Percentiles rank a stretch among this genome's conserved stretches.
Evolutionary conservation across 2,888 invertebrate genomes (phyloP).

Genomic region (Leptopilina drosophilae): DNA sequence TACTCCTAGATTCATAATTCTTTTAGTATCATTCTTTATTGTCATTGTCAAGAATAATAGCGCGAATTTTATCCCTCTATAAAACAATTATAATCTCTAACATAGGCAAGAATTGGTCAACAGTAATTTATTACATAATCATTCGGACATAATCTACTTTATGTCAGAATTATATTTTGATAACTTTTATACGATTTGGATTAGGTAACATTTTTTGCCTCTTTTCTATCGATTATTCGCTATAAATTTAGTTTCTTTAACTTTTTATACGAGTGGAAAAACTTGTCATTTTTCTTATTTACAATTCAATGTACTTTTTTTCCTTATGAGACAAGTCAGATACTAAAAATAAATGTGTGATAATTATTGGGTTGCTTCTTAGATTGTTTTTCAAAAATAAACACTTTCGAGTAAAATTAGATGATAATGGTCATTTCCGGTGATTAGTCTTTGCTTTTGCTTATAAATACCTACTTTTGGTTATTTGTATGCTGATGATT

Average conservation of each 20-base stretch:
- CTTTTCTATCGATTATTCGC: background rate
- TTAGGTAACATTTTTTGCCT: background rate
- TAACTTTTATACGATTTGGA: background rate
- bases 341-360: background rate
- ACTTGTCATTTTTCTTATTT: background rate
- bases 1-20: background rate
- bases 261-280: background rate
- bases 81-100: background rate
- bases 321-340: background rate
- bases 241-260: background rate
- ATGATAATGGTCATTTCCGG: constrained; percentile 9
- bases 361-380: background rate
- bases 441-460: background rate
- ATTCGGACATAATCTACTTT: too few relatives aligned
- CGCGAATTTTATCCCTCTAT: background rate
- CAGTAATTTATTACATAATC: too few relatives aligned
- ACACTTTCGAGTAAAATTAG: background rate
- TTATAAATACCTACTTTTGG: background rate
- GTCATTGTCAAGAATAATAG: background rate
- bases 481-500: background rate
- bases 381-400: background rate
- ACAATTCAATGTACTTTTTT: background rate
- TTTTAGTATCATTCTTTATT: constrained; percentile 1
- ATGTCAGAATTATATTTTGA: background rate
- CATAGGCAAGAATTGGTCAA: background rate